phyloP scores from a whole-genome alignment of 2,888 invertebrate genomes.

The Antheraea assamensis region DNA sequence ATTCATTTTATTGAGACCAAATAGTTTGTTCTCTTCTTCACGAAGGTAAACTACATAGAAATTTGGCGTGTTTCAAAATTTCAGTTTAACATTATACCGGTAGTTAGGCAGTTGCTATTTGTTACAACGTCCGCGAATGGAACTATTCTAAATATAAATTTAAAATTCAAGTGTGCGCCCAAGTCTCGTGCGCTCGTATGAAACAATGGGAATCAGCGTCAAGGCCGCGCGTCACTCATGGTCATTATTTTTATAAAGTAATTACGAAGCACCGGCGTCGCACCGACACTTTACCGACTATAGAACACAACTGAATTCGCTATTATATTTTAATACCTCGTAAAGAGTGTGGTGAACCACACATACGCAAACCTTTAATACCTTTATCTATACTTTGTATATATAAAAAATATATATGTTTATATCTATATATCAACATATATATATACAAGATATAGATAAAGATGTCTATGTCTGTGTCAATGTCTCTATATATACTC shows the following conservation, averaged over 20 bases:
- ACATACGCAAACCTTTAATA: not conserved
- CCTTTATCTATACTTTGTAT: not conserved
- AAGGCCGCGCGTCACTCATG: slow-evolving; percentile 70
- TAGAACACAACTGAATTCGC: slow-evolving; percentile 9
- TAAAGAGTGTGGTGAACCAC: not conserved
- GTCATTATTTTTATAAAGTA: slow-evolving; percentile 67
- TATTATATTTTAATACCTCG: not conserved
- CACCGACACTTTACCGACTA: not conserved
- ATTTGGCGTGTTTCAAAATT: not conserved
- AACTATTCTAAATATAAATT: slow-evolving; percentile 46
- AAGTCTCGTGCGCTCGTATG: slow-evolving; percentile 45
- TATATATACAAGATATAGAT: no score
- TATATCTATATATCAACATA: no score
- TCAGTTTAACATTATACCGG: slow-evolving; percentile 9
- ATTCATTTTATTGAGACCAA: not conserved
- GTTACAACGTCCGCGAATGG: slow-evolving; percentile 21
- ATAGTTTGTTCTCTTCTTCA: not conserved
- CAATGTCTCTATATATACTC: no score
- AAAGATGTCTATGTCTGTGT: no score
- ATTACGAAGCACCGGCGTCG: slow-evolving; percentile 58
- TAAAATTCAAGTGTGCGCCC: slow-evolving; percentile 49
- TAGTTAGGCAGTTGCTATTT: slow-evolving; percentile 13
- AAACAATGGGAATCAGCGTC: slow-evolving; percentile 73
- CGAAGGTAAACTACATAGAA: not conserved
- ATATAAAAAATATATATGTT: no score